Evolutionary conservation across 2,797 vertebrate species (phyloP), one percentile per base, ranked within the genome.

Genomic region (Micrastur ruficollis): DNA sequence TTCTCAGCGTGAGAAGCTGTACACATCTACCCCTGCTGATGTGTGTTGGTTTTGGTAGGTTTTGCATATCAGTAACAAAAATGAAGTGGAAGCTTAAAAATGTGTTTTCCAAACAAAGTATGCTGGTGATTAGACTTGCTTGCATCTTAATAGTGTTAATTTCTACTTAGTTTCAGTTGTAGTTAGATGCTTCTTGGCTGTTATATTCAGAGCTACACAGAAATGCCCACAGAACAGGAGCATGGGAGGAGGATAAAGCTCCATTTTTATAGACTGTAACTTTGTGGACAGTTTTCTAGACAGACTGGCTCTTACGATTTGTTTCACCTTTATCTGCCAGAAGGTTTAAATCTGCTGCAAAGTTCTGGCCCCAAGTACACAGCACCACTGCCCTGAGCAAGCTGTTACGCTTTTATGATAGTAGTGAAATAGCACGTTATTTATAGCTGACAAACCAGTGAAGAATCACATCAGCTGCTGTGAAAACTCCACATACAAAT

Each of bases 361-460:
- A 61, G 14, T 80, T 87, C 70, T 40, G 81, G 20, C 32, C n/a
- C 16, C 11, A 5, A 4, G 26, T 27, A 34, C n/a, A 16, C 50
- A 47, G 42, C 67, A 47, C n/a, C 29, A 14, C 63, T 91, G 58
- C 68, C 73, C 65, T 76, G 68, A 87, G 34, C 59, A 84, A 80
- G 23, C 63, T 87, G 17, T 50, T 73, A 23, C 2, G 10, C 47
- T 75, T 76, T 18, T 82, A 6, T 67, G 74, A 88, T 32, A 67
- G 32, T 50, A 59, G 52, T 65, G 56, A 93, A 81, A 68, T 84
- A 66, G 78, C 56, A 87, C 29, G 63, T 90, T 92, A 92, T 96
- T 95, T 91, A 89, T 95, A 91, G 83, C 59, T 89, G 66, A 58
- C 55, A 70, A 75, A 79, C 83, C 27, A 58, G 52, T 76, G 83